Evolutionary conservation across 2,888 invertebrate species (phyloP), one percentile per base, ranked within the genome.

Genomic region (Nemotelus pantherinus): DNA sequence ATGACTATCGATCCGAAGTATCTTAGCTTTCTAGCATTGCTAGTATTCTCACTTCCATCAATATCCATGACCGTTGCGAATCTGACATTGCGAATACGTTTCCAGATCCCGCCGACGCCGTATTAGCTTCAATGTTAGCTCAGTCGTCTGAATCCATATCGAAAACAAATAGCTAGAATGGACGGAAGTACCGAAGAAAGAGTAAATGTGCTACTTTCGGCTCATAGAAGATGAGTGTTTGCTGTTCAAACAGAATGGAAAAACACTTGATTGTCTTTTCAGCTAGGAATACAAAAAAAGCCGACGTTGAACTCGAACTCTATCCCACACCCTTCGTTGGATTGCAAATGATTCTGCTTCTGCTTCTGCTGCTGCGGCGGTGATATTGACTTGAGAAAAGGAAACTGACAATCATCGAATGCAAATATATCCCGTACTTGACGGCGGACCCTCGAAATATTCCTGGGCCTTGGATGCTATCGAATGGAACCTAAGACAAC

Each of bases 391-490:
- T 65, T 47, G 45, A 65, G 57, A 57, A 39, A 41, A 48, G 63
- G 74, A 74, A 74, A 74, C 74, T 74, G 63, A 60, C 74, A 72
- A 72, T 72, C 72, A 72, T n/a, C 47, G 7, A 72, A 72, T 45
- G 57, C 45, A 74, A 74, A 74, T 74, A 60, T 50, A 55, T 70
- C 50, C 70, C 55, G 7, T 47, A 60, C 47, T 74, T 74, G 60
- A 48, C 60, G 60, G 60, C 2, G 41, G 3, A 60, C 60, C 60
- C 74, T 63, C 47, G 74, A 63, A 48, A 74, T 41, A 47, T n/a
- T 74, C 48, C 60, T 43, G 3, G 48, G 43, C 60, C 25, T 25
- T 74, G 47, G 50, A 47, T 74, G 9, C 39, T 41, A 44, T 60
- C 60, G 9, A 47, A 48, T 74, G 60, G 74, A 48, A 48, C 74